phyloP scores from a whole-genome alignment of 2,888 invertebrate genomes.

The Parnassius glacialis region DNA sequence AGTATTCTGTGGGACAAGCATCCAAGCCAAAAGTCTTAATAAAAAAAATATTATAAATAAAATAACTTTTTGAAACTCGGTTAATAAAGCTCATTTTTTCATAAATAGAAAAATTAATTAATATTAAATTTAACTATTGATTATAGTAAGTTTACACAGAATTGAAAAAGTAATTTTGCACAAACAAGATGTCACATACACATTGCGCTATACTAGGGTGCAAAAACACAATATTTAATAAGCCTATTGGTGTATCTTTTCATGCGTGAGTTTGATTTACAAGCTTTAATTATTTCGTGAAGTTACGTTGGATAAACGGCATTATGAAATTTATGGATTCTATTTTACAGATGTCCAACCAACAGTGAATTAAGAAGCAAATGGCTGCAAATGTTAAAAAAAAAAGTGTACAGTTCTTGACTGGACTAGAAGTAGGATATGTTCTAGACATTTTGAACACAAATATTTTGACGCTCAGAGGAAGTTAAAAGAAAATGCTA shows the following conservation, averaged over 20 bases:
- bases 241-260: slow-evolving; percentile 53
- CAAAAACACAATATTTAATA: slow-evolving; percentile 57
- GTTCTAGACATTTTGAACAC: slow-evolving; percentile 67
- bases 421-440: slow-evolving; percentile 63
- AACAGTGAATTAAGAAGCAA: slow-evolving; percentile 56
- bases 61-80: no score
- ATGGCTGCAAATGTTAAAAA: slow-evolving; percentile 61
- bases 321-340: slow-evolving; percentile 1
- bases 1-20: no score
- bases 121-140: no score
- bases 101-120: no score
- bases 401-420: slow-evolving; percentile 58
- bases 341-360: slow-evolving; percentile 54
- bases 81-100: no score
- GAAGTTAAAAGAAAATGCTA: slow-evolving; percentile 55
- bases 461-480: slow-evolving; percentile 60
- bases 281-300: neutral
- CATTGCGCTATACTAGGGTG: slow-evolving; percentile 62
- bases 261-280: slow-evolving; percentile 51
- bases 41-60: no score
- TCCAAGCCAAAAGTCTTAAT: no score
- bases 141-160: no score
- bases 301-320: slow-evolving; percentile 7
- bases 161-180: no score
- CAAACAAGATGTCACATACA: slow-evolving; percentile 43